Conservation (phyloP, 2,888 invertebrate genomes). For the Drosophila ochracea region DNA sequence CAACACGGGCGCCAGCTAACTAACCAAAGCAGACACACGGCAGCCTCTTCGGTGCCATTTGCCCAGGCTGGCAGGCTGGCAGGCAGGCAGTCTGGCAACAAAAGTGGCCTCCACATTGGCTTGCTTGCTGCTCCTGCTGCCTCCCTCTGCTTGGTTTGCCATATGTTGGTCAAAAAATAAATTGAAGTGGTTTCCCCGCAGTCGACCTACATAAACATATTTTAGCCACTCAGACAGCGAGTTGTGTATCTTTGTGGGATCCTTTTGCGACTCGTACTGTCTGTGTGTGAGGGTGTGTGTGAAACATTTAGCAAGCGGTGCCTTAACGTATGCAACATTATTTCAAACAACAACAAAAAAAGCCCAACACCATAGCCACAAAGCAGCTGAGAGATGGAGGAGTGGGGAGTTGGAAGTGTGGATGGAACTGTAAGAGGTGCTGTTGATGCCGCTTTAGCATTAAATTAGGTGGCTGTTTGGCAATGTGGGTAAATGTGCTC, state of each 20-base stretch:
- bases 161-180: constrained; percentile 80
- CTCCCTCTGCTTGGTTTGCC: constrained; percentile 38
- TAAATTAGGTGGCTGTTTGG: constrained; percentile 70
- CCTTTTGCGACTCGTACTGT: constrained; percentile 14
- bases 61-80: constrained; percentile 13
- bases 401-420: fast-evolving
- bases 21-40: constrained; percentile 55
- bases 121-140: neutral
- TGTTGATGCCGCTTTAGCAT: constrained; percentile 65
- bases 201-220: constrained; percentile 67
- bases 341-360: constrained; percentile 68
- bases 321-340: constrained; percentile 75
- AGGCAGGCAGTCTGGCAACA: constrained; percentile 13
- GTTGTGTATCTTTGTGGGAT: constrained; percentile 50
- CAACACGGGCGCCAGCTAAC: constrained; percentile 44
- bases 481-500: constrained; percentile 23
- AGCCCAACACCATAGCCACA: constrained; percentile 55
- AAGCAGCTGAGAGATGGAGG: neutral
- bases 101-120: neutral
- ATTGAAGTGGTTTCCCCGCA: constrained; percentile 74
- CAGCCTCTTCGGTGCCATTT: constrained; percentile 24
- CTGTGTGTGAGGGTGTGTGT: constrained; percentile 18
- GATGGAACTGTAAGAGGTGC: neutral
- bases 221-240: constrained; percentile 54
- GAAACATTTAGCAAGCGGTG: constrained; percentile 73